Conservation (phyloP, 2,113 vertebrate genomes). For the Acanthochromis polyacanthus region DNA sequence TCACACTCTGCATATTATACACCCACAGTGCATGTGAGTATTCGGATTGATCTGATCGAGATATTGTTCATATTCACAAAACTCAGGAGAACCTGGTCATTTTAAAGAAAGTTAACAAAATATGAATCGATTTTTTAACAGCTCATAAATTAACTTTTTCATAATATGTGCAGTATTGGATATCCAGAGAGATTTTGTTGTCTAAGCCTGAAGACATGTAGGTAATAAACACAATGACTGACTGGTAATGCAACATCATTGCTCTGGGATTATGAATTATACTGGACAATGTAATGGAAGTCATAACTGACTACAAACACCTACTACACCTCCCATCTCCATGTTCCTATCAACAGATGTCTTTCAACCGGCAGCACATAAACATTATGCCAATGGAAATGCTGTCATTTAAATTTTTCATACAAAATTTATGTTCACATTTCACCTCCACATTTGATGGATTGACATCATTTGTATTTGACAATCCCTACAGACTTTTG, state of each 20-base stretch:
- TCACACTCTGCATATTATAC: constrained; percentile 22
- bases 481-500: not conserved
- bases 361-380: not conserved
- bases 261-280: not conserved
- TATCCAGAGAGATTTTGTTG: not conserved
- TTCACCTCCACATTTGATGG: constrained; percentile 2
- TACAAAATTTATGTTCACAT: not conserved
- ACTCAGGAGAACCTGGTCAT: not conserved
- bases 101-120: not conserved
- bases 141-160: not conserved
- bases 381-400: not conserved
- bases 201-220: not conserved
- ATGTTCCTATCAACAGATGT: not conserved
- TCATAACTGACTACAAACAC: not conserved
- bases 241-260: constrained; percentile 1
- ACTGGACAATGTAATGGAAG: not conserved
- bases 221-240: too few relatives aligned
- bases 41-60: not conserved
- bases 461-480: constrained; percentile 19
- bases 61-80: constrained; percentile 1
- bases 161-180: too few relatives aligned
- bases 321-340: not conserved
- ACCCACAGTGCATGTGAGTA: constrained; percentile 7
- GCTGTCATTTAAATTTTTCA: not conserved
- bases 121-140: too few relatives aligned